Percentiles rank a stretch among this genome's conserved stretches.
These are phyloP conservation scores for Rotaria magnacalcarata DNA, from an alignment of 2,888 invertebrate species.

Conservation along the genomic window DNA sequence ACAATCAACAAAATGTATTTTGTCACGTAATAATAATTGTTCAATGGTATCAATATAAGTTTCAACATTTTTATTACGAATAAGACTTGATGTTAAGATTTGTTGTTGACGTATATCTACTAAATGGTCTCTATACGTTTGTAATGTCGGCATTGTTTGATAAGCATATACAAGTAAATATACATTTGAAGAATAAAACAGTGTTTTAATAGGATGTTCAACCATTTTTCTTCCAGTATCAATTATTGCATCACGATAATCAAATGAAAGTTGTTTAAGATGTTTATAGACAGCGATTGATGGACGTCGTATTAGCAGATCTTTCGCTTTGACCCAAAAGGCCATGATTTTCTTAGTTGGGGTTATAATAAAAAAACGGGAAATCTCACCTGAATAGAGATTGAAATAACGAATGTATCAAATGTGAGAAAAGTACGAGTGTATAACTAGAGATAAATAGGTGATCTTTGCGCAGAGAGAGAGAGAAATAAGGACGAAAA, in stretches of 20 bases:
- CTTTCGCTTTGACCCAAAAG: background rate
- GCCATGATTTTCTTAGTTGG: background rate
- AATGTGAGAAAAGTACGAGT: background rate
- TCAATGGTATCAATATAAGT: background rate
- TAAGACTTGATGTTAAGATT: slow-evolving; percentile 15
- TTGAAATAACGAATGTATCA: background rate
- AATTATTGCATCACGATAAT: background rate
- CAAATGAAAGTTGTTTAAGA: background rate
- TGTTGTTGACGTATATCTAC: background rate
- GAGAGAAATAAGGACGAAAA: background rate
- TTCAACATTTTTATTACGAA: slow-evolving; percentile 1
- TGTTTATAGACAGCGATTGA: background rate
- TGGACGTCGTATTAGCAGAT: background rate
- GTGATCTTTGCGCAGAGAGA: background rate
- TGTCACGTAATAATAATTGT: background rate
- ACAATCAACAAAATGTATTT: slow-evolving; percentile 20
- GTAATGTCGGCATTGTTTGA: background rate
- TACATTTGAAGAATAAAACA: background rate
- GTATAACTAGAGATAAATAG: slow-evolving; percentile 10
- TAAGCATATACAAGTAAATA: background rate
- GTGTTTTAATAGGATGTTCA: background rate
- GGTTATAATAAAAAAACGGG: background rate
- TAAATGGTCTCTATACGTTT: background rate
- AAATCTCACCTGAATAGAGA: background rate
- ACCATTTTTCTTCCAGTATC: background rate